Conservation (phyloP, 2,888 invertebrate genomes). For the Steinernema scapterisci region DNA sequence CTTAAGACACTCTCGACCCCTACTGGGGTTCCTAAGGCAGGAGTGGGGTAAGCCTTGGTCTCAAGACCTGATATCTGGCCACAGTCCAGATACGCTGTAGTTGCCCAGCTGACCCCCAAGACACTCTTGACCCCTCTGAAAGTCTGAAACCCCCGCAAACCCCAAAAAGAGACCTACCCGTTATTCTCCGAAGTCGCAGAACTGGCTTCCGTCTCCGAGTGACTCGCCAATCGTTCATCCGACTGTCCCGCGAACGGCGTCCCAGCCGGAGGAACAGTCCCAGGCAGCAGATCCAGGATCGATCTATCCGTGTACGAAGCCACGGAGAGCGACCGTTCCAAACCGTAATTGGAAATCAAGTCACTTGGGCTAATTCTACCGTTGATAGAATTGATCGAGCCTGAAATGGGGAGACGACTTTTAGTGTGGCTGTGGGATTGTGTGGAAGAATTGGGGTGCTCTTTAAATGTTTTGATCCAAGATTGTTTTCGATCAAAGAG, state of each 20-base stretch:
- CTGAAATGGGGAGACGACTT: not conserved
- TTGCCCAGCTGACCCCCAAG: not conserved
- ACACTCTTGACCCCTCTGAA: not conserved
- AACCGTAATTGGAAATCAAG: slow-evolving; percentile 42
- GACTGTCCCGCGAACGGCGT: slow-evolving; percentile 16
- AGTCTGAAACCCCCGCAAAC: not conserved
- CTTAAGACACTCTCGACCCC: too few relatives aligned
- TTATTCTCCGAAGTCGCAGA: slow-evolving; percentile 10
- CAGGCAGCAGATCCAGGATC: slow-evolving; percentile 12
- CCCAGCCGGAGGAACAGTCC: slow-evolving; percentile 4
- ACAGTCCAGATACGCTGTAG: too few relatives aligned
- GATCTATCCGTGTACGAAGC: slow-evolving; percentile 29
- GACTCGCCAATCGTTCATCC: slow-evolving; percentile 9
- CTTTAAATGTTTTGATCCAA: not conserved
- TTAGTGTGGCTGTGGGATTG: too few relatives aligned
- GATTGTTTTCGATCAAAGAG: too few relatives aligned
- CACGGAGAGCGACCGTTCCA: slow-evolving; percentile 40
- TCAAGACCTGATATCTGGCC: too few relatives aligned
- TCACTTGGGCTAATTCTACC: slow-evolving; percentile 44
- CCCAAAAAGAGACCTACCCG: not conserved
- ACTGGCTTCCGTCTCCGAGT: slow-evolving; percentile 11
- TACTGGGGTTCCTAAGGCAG: too few relatives aligned
- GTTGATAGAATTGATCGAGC: slow-evolving; percentile 36
- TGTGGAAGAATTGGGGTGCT: too few relatives aligned
- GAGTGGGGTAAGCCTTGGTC: too few relatives aligned